Evolutionary conservation across 1,140 invertebrate species (phyloP).

Genomic region (Melipona quadrifasciata): DNA sequence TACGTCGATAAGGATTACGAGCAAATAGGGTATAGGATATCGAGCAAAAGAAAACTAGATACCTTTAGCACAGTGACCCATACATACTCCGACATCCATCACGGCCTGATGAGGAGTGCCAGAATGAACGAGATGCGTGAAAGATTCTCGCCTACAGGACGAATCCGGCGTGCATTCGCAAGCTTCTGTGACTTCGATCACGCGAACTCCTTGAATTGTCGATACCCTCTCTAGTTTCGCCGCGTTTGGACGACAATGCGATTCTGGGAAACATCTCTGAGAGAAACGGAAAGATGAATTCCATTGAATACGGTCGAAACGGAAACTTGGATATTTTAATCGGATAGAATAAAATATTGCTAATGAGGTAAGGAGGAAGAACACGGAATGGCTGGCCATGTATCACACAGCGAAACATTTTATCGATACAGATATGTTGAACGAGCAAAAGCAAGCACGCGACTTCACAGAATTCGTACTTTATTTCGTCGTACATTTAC

Average conservation of each 20-base stretch:
- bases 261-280: conserved; percentile 77
- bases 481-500: conserved; percentile 6
- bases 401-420: not conserved
- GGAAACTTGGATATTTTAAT: not conserved
- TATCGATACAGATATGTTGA: conserved; percentile 20
- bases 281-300: not conserved
- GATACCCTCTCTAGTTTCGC: conserved; percentile 79
- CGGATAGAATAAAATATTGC: not conserved
- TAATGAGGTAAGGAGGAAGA: not conserved
- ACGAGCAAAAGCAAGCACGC: not conserved
- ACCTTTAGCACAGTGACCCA: conserved; percentile 78
- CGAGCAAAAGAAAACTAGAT: not conserved
- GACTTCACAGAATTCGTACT: conserved; percentile 17
- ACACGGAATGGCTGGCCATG: not conserved
- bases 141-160: conserved; percentile 76
- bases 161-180: conserved; percentile 79
- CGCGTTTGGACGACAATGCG: conserved; percentile 74
- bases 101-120: conserved; percentile 81
- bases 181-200: conserved; percentile 78
- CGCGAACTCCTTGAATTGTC: conserved; percentile 78
- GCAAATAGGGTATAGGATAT: rapidly evolving
- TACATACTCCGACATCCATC: conserved; percentile 80
- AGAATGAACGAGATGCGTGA: conserved; percentile 77
- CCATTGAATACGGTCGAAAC: not conserved
- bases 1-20: not conserved